These are phyloP conservation scores for Hydropotes inermis DNA, from an alignment of 2,113 vertebrate genomes.

Conservation along the genomic window DNA sequence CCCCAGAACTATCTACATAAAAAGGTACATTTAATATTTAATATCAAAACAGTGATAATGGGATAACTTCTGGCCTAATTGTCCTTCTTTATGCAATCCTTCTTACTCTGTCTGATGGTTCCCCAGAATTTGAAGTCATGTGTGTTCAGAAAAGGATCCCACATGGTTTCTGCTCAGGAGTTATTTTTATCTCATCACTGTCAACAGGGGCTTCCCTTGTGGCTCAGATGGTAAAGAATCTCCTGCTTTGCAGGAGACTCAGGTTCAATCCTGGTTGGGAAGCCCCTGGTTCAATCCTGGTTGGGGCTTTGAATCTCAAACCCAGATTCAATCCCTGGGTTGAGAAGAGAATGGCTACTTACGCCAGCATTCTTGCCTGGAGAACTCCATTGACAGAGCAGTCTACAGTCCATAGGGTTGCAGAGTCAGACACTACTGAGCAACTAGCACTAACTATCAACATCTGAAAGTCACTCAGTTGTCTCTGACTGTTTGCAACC, in stretches of 20 bases:
- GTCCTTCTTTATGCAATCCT: not conserved
- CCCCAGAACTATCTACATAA: not conserved
- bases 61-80: not conserved
- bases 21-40: not conserved
- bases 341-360: not conserved
- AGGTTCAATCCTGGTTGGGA: not conserved
- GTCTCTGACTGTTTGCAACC: rapidly evolving
- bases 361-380: not conserved
- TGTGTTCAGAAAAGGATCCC: not conserved
- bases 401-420: not conserved
- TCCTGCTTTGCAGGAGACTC: not conserved
- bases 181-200: not conserved
- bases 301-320: no score
- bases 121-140: not conserved
- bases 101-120: not conserved
- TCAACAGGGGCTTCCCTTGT: not conserved
- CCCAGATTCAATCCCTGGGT: no score
- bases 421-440: not conserved
- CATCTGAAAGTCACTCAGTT: not conserved
- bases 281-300: no score
- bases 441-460: not conserved
- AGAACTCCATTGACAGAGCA: not conserved
- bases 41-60: not conserved
- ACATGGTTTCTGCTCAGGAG: not conserved
- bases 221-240: not conserved